Evolutionary conservation across 2,888 invertebrate species (phyloP).

Genomic region (Bellardia pandia): DNA sequence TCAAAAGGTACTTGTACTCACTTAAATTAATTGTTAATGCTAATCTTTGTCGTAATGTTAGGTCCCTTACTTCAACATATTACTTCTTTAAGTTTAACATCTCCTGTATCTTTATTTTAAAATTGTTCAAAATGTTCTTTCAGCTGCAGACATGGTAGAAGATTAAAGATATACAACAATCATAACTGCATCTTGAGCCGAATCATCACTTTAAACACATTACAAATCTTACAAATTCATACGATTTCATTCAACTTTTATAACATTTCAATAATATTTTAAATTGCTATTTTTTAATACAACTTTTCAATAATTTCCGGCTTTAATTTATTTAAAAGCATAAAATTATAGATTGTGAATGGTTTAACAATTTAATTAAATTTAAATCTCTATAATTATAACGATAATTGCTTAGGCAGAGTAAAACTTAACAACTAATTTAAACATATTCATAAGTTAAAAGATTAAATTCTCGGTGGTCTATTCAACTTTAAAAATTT

Average conservation of each 20-base stretch:
- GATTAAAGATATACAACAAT: too few relatives aligned
- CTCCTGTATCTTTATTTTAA: too few relatives aligned
- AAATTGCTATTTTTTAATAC: neutral
- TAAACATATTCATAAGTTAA: constrained; percentile 63
- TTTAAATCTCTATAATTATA: constrained; percentile 33
- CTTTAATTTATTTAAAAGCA: constrained; percentile 28
- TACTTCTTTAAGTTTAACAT: too few relatives aligned
- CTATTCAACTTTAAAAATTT: neutral
- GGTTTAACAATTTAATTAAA: constrained; percentile 49
- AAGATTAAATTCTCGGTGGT: constrained; percentile 68
- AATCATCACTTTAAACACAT: too few relatives aligned
- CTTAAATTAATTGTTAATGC: too few relatives aligned
- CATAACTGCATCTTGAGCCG: too few relatives aligned
- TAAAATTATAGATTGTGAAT: constrained; percentile 31
- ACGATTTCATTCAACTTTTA: neutral
- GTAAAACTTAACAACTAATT: constrained; percentile 50
- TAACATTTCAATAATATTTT: neutral
- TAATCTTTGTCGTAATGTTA: too few relatives aligned
- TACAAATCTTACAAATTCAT: neutral
- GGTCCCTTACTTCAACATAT: too few relatives aligned
- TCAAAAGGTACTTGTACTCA: too few relatives aligned
- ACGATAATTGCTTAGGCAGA: constrained; percentile 34
- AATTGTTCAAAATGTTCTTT: too few relatives aligned
- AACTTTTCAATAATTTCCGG: constrained; percentile 44
- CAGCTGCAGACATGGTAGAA: too few relatives aligned